phyloP scores from a whole-genome alignment of 2,888 invertebrate genomes.

The Allygus modestus region DNA sequence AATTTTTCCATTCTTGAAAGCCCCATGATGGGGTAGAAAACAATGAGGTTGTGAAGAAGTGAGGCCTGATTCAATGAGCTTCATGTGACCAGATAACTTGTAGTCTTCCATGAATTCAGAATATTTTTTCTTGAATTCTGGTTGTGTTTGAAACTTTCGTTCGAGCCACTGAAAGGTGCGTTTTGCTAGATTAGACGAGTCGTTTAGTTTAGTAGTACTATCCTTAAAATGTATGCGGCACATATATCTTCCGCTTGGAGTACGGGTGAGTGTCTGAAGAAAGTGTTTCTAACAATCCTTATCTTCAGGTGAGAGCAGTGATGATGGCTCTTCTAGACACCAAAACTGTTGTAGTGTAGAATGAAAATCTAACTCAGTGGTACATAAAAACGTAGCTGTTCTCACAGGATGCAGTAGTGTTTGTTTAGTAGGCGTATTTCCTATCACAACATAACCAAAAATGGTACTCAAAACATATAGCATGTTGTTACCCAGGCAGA shows the following conservation, averaged over 20 bases:
- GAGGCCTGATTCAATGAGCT: not conserved
- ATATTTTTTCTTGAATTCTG: conserved; percentile 21
- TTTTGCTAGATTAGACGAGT: not conserved
- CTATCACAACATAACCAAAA: conserved; percentile 14
- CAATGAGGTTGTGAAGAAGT: not conserved
- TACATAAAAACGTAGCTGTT: not conserved
- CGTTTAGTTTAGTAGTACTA: not conserved
- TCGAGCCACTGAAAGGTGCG: conserved; percentile 2
- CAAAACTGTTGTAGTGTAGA: not conserved
- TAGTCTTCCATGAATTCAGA: not conserved
- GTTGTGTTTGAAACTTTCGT: not conserved
- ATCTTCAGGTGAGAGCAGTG: not conserved
- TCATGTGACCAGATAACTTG: conserved; percentile 4
- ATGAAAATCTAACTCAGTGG: not conserved
- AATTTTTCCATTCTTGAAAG: not conserved
- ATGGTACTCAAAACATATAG: conserved; percentile 2
- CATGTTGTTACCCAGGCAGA: not conserved
- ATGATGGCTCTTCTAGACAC: conserved; percentile 2
- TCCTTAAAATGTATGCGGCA: conserved; percentile 5
- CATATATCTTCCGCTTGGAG: not conserved
- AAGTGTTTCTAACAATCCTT: conserved; percentile 8
- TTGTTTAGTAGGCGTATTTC: not conserved
- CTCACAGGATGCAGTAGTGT: not conserved
- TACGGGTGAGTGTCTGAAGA: not conserved
- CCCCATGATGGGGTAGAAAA: conserved; percentile 3